phyloP scores from a whole-genome alignment of 2,888 invertebrate species.

The Drosophila meridiana region DNA sequence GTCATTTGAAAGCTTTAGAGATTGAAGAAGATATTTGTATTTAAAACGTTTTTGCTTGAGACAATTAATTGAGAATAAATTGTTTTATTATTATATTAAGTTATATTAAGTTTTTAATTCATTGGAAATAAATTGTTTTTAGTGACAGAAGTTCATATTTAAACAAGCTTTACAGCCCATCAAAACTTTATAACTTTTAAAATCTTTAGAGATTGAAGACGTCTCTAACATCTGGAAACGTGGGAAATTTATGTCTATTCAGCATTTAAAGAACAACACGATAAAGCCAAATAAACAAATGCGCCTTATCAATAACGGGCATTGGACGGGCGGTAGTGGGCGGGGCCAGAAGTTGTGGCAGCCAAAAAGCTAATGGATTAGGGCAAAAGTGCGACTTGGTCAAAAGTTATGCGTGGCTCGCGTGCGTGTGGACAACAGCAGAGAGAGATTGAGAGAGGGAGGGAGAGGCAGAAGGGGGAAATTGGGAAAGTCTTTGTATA shows the following conservation, averaged over 20 bases:
- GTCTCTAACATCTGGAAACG: not conserved
- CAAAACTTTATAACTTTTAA: no score
- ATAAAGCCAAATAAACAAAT: conserved; percentile 15
- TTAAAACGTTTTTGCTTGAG: no score
- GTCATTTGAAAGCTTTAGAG: no score
- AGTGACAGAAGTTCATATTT: not conserved
- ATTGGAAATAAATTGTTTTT: not conserved
- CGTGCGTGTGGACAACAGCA: conserved; percentile 31
- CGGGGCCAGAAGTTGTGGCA: conserved; percentile 3
- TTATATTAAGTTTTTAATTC: not conserved
- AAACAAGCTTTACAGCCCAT: not conserved
- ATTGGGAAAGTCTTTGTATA: conserved; percentile 5
- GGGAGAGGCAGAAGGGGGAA: not conserved
- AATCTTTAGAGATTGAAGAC: no score
- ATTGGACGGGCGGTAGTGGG: not conserved
- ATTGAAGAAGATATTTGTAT: no score
- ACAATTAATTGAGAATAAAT: no score
- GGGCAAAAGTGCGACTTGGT: conserved; percentile 24
- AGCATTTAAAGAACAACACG: conserved; percentile 28
- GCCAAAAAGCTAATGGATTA: conserved; percentile 58
- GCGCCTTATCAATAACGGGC: conserved; percentile 46
- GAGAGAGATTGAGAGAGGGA: not conserved
- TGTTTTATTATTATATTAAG: no score
- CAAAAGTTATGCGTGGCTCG: conserved; percentile 48
- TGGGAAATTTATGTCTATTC: not conserved